Evolutionary conservation across 1,140 invertebrate genomes (phyloP).

Genomic region (Drosophila virilis): DNA sequence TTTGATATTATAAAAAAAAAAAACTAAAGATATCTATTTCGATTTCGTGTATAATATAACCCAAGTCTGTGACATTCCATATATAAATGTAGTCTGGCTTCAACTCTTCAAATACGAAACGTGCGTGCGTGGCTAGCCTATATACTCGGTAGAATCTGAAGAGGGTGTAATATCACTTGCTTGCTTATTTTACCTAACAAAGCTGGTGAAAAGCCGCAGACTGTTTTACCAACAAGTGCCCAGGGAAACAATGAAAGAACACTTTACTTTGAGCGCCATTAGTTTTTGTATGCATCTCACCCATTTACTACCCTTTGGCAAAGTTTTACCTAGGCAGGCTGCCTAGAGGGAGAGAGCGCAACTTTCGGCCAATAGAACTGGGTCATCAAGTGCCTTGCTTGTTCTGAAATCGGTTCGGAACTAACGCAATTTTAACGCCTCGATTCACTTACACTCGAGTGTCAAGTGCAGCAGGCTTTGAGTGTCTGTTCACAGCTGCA

Average conservation of each 20-base stretch:
- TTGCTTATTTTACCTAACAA: too few species aligned
- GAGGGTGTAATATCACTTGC: too few species aligned
- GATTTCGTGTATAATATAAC: too few species aligned
- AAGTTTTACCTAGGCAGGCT: too few species aligned
- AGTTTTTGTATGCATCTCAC: neutral
- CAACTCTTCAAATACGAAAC: too few species aligned
- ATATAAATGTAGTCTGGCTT: too few species aligned
- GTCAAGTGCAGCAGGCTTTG: constrained; percentile 25
- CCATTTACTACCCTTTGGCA: too few species aligned
- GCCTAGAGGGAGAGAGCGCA: neutral
- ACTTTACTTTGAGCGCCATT: constrained; percentile 1
- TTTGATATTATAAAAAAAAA: too few species aligned
- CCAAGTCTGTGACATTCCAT: too few species aligned
- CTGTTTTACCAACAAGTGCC: neutral
- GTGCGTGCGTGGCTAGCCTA: too few species aligned
- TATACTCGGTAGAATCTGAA: too few species aligned
- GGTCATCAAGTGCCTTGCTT: neutral
- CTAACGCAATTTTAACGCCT: constrained; percentile 56
- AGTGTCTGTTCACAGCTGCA: constrained; percentile 21
- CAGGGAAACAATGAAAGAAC: neutral
- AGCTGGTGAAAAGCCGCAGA: neutral
- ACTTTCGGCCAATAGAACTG: neutral
- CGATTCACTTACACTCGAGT: constrained; percentile 48
- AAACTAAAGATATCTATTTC: too few species aligned
- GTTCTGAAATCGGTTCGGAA: constrained; percentile 17